A percentile compares a stretch with the other conserved stretches of the same genome.
phyloP scores from a whole-genome alignment of 2,888 invertebrate species.

The Germaria angustata region DNA sequence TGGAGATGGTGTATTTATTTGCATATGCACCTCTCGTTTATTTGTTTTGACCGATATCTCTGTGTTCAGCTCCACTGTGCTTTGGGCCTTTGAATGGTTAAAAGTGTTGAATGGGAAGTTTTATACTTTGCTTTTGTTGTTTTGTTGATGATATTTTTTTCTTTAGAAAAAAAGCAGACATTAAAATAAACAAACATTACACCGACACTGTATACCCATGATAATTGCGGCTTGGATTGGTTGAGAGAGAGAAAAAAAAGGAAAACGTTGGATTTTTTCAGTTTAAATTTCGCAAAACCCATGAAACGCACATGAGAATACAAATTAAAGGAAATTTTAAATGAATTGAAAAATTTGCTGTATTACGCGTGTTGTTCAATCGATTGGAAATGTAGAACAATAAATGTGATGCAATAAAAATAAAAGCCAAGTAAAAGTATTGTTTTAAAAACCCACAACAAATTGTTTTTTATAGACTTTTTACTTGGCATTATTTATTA shows the following conservation, averaged over 20 bases:
- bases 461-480: not conserved
- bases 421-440: not conserved
- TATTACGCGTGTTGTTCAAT: conserved; percentile 72
- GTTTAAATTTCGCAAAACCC: conserved; percentile 24
- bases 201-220: conserved; percentile 58
- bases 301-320: conserved; percentile 21
- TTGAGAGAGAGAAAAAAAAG: not conserved
- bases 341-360: conserved; percentile 54
- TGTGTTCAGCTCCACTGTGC: not conserved
- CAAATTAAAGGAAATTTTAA: conserved; percentile 19
- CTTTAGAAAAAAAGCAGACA: conserved; percentile 38
- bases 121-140: not conserved
- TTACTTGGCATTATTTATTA: not conserved
- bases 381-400: conserved; percentile 73
- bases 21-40: too few relatives aligned
- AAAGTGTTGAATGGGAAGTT: conserved; percentile 44
- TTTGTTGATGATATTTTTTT: conserved; percentile 11
- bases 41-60: too few relatives aligned
- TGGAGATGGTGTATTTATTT: too few relatives aligned
- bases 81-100: not conserved
- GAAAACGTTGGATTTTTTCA: not conserved
- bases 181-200: conserved; percentile 64
- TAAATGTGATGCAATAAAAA: conserved; percentile 37
- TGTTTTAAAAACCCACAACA: not conserved
- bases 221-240: conserved; percentile 62